Percentiles rank a stretch among this genome's conserved stretches.
Evolutionary conservation across 1,140 invertebrate genomes (phyloP).

Genomic region (Tribolium madens): DNA sequence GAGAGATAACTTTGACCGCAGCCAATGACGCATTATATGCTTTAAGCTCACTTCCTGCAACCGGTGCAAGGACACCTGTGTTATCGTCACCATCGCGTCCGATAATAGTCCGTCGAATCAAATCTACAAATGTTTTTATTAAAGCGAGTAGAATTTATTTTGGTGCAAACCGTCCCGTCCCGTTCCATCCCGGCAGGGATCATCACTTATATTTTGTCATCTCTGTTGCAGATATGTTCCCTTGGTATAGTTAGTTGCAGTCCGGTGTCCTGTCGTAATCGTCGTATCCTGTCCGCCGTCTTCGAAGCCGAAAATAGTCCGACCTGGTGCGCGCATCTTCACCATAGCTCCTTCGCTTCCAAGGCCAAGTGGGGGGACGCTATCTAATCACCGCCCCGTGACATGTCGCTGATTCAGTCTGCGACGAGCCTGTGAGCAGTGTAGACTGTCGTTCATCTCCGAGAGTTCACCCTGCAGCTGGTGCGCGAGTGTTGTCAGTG

Average conservation of each 20-base stretch:
- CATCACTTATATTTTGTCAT: slow-evolving; percentile 8
- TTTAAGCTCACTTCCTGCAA: neutral
- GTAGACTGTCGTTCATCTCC: neutral
- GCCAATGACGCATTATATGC: no score
- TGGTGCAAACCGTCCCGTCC: neutral
- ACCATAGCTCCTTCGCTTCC: neutral
- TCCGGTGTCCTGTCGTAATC: slow-evolving; percentile 1
- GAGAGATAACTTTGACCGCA: no score
- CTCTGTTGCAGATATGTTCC: slow-evolving; percentile 3
- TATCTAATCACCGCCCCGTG: slow-evolving; percentile 42
- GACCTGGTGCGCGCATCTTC: slow-evolving; percentile 6
- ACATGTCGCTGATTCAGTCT: slow-evolving; percentile 11
- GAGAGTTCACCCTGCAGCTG: neutral
- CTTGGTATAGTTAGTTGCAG: neutral
- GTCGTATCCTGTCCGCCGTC: neutral
- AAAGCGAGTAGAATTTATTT: neutral
- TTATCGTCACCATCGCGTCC: neutral
- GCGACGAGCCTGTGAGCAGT: slow-evolving; percentile 15
- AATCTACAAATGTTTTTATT: neutral
- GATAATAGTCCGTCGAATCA: neutral
- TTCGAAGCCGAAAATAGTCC: slow-evolving; percentile 1
- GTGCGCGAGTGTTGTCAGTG: slow-evolving; percentile 45
- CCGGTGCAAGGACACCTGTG: neutral
- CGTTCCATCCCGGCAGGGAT: neutral
- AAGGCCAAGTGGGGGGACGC: slow-evolving; percentile 41